Evolutionary conservation across 2,888 invertebrate genomes (phyloP), one percentile per base, ranked within the genome.

Genomic region (Diabrotica balteata): DNA sequence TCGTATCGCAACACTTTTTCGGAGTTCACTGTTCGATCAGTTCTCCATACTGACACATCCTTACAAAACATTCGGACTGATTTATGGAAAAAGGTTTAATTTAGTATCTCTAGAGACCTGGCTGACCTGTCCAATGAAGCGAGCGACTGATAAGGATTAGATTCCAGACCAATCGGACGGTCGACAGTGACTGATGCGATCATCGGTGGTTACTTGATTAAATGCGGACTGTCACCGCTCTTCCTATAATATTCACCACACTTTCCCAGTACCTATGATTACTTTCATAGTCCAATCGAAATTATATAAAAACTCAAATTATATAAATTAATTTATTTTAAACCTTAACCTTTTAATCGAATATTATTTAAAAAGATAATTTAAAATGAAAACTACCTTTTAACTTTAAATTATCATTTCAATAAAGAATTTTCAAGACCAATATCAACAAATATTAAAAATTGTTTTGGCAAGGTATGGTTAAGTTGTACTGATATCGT

Each of bases 161-260:
- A 79, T 78, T 76, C 77, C 74, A 71, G 72, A 73, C 79, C 80
- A 79, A 80, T 80, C 80, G 79, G 76, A 76, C 77, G 73, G 70
- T 73, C 78, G 82, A 82, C 82, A 82, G 80, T 82, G 82, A 82
- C 81, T 81, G 82, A 82, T 82, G 81, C 79, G 80, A 80, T 80
- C 80, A 81, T 81, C 80, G 80, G 80, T 72, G 80, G 80, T 80
- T 77, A 75, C 80, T 81, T 82, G 82, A 82, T 82, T 82, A 82
- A 82, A 81, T 72, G 80, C 78, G 80, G 76, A 80, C 80, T 79
- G 80, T 80, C 81, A 74, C 78, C 74, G 75, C 74, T 73, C 72
- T 72, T 57, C 45, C 17, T 17, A 11, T 45, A 9, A 50, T 59
- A 59, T 50, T 49, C 59, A 50, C 50, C 50, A 4, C 22, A 42